Base-by-base conservation (phyloP, 1,140 invertebrate species). In the Leguminivora glycinivorella region DNA sequence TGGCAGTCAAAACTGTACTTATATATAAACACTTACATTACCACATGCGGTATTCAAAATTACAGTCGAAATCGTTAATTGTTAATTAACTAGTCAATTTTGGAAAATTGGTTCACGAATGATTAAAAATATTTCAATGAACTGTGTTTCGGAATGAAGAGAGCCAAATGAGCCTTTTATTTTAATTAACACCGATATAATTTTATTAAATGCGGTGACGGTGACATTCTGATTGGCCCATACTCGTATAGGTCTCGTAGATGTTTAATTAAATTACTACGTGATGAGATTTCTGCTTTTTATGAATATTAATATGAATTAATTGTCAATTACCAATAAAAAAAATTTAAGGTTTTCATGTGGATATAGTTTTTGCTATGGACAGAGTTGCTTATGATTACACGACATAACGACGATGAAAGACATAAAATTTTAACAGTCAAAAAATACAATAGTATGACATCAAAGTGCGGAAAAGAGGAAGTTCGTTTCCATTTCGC, bases 261-360 rank as follows among this genome's bases (percentile, higher is more conserved):
- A 66, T 19, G 10, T 38, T 72, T 24, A 70, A 69, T 56, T 19
- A 69, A 38, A 52, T 72, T 77, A 67, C 19, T 14, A 63, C 12
- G 31, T 34, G 1, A 31, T 31, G 29, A 5, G 9, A 34, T 34
- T 34, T 10, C 31, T 34, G 9, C 31, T 2, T 34, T 3, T 34
- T 31, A 7, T 31, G 10, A 7, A 1, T 31, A 7, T 31, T 31
- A 7, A 31, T 31, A 31, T 31, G 6, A 10, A 34, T 34, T 34
- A 10, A 34, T 2, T 34, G 31, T 34, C 2, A 12, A 34, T 34
- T 10, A n/a, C n/a, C n/a, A n/a, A n/a, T n/a, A n/a, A n/a, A n/a
- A n/a, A n/a, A n/a, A n/a, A n/a, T n/a, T n/a, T n/a, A n/a, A n/a
- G n/a, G n/a, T n/a, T n/a, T n/a, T 12, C 31, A 34, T 34, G 31